Percentiles rank a stretch among this genome's conserved stretches.
Evolutionary conservation across 2,113 vertebrate genomes (phyloP).

Genomic region (Phylloscopus trochiloides): DNA sequence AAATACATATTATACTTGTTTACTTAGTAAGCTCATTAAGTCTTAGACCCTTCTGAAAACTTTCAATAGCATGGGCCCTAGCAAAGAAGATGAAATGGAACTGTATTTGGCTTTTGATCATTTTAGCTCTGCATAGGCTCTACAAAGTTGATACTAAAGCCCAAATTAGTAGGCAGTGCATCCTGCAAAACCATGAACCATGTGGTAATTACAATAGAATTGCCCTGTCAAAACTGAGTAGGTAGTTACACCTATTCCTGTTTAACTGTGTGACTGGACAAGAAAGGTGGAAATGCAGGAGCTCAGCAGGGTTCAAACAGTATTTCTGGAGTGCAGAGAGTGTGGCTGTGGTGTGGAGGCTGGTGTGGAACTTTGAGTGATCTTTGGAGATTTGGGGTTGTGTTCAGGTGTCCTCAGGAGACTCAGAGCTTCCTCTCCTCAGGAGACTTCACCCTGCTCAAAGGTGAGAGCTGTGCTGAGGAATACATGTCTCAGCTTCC

Average conservation of each 20-base stretch:
- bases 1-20: not conserved
- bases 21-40: not conserved
- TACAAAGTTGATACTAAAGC: not conserved
- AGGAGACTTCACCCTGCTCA: fast-evolving
- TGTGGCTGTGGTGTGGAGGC: not conserved
- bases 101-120: not conserved
- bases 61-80: not conserved
- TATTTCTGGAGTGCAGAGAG: not conserved
- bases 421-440: not conserved
- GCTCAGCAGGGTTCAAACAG: not conserved
- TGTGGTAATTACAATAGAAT: not conserved
- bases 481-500: not conserved
- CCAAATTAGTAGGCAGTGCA: not conserved
- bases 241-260: not conserved
- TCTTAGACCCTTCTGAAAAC: not conserved
- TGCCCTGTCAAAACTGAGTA: not conserved
- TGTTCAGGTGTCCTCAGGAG: not conserved
- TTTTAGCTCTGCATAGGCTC: not conserved
- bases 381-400: not conserved
- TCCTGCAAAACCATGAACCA: not conserved
- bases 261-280: not conserved
- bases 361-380: not conserved
- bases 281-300: not conserved
- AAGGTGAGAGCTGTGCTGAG: not conserved
- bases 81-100: not conserved